Conservation (phyloP, 1,140 invertebrate species). For the Scaptomyza montana region DNA sequence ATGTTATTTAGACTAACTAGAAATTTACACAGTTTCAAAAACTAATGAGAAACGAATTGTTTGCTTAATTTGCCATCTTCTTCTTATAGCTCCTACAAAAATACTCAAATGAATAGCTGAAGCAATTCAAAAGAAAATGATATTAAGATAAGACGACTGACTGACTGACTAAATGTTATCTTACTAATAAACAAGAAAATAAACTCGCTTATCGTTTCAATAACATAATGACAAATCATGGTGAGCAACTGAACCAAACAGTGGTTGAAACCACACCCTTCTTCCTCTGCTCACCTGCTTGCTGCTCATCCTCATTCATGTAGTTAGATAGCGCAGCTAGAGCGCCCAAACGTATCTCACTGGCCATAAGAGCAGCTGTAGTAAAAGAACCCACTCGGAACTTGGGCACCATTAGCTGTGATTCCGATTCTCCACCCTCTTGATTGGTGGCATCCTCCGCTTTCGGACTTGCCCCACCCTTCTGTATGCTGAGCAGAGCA, state of each 20-base stretch:
- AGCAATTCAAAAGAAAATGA: too few species aligned
- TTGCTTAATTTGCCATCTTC: background rate
- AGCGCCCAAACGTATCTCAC: conserved; percentile 72
- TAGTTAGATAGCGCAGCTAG: conserved; percentile 79
- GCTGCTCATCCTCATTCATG: conserved; percentile 77
- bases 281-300: conserved; percentile 68
- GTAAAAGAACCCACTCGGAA: conserved; percentile 87
- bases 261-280: too few species aligned
- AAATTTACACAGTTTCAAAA: too few species aligned
- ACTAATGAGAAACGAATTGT: too few species aligned
- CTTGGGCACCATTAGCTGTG: conserved; percentile 85
- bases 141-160: background rate
- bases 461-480: conserved; percentile 37
- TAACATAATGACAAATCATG: background rate
- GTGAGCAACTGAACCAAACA: background rate
- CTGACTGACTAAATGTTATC: conserved; percentile 10
- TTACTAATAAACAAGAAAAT: conserved; percentile 3
- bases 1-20: too few species aligned
- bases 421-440: conserved; percentile 69
- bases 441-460: conserved; percentile 6
- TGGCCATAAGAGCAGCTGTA: conserved; percentile 66
- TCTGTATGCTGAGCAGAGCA: conserved; percentile 73
- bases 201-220: conserved; percentile 4
- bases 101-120: conserved; percentile 3
- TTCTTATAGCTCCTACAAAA: background rate